Conservation (phyloP, 1,140 invertebrate genomes). For the Nasonia longicornis region DNA sequence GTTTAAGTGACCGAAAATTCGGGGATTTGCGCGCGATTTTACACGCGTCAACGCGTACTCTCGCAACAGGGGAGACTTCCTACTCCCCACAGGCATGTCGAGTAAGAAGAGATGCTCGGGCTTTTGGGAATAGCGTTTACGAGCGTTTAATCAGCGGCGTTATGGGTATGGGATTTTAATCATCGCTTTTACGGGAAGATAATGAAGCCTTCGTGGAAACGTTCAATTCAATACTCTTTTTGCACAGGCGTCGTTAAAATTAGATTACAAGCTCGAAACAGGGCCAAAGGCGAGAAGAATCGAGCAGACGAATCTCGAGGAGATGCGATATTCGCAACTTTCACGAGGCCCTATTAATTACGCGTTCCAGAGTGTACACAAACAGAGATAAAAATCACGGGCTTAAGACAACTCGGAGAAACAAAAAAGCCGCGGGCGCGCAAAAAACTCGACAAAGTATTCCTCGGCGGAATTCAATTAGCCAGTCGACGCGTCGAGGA, state of each 20-base stretch:
- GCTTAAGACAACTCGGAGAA: background rate
- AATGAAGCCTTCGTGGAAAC: background rate
- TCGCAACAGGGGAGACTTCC: background rate
- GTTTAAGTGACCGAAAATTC: conserved; percentile 35
- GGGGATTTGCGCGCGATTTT: conserved; percentile 2
- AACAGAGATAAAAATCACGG: background rate
- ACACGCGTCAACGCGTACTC: background rate
- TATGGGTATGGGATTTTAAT: background rate
- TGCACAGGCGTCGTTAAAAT: too few species aligned
- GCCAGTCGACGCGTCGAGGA: background rate
- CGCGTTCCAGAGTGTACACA: background rate
- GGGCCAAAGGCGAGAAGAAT: background rate
- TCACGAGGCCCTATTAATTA: background rate
- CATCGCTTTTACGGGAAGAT: background rate
- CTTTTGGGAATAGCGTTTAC: background rate
- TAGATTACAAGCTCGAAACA: too few species aligned
- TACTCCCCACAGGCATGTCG: background rate
- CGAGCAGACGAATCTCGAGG: background rate
- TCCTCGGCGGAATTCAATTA: conserved; percentile 22
- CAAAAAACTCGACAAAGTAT: background rate
- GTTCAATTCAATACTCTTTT: background rate
- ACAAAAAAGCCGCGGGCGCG: background rate
- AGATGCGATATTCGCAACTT: background rate
- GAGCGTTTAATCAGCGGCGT: background rate
- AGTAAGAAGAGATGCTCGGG: background rate